These are phyloP conservation scores for Acanthaster planci DNA, from an alignment of 35 echinoderm and acorn worm species.

Conservation along the genomic window DNA sequence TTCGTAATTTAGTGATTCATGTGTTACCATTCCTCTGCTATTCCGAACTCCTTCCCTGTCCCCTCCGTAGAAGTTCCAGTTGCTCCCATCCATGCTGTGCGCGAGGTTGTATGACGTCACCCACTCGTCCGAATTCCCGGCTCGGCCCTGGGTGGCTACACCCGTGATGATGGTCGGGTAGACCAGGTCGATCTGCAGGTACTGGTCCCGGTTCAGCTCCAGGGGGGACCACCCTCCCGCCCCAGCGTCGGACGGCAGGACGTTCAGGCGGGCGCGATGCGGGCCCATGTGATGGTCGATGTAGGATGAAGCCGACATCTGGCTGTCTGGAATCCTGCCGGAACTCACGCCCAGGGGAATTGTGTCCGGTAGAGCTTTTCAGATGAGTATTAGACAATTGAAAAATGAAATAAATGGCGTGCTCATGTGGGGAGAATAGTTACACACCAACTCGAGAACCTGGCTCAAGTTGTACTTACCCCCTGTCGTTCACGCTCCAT, in stretches of 20 bases:
- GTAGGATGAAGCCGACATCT: not conserved
- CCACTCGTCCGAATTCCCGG: not conserved
- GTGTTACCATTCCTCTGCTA: not conserved
- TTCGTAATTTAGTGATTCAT: no score
- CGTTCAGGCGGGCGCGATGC: not conserved
- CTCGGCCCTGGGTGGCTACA: not conserved
- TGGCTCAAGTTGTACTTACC: no score
- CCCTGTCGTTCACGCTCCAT: no score
- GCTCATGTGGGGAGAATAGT: no score
- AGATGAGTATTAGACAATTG: no score
- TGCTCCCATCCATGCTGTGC: constrained; percentile 5
- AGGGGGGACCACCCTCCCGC: constrained; percentile 5
- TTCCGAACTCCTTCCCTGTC: not conserved
- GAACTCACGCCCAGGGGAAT: not conserved
- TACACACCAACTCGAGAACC: no score
- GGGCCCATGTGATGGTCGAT: not conserved
- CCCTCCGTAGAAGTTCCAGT: constrained; percentile 20
- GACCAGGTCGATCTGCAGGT: constrained; percentile 14
- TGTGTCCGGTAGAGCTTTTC: not conserved
- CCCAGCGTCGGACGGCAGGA: not conserved
- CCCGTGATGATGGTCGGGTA: constrained; percentile 8
- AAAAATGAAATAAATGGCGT: no score
- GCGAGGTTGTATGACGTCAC: constrained; percentile 28
- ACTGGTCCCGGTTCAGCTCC: constrained; percentile 6
- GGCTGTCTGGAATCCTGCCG: not conserved